Base-by-base conservation (phyloP, 2,888 invertebrate genomes). In the Polymixis lichenea region DNA sequence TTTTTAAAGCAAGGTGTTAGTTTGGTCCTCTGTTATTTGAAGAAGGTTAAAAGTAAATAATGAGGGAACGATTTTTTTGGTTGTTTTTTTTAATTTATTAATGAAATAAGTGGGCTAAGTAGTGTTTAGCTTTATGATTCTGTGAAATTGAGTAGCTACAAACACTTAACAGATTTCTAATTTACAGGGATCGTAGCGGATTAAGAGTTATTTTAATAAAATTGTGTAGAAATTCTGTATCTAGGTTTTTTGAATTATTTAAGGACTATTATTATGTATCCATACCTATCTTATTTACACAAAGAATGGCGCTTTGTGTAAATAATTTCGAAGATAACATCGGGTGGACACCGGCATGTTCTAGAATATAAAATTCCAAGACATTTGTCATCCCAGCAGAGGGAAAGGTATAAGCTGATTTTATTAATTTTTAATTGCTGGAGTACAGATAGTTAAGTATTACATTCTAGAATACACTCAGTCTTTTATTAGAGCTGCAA, bases 1-100 rank as follows among this genome's bases (percentile, higher is more conserved):
- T 93, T 92, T n/a, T 92, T 62, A n/a, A 67, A 55, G 43, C 65
- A 76, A 78, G 70, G 85, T 84, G 83, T 86, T 78, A 49, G 56
- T 78, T 71, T 51, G 55, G 32, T 62, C 32, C 58, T 69, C 66
- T 72, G 60, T 70, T 81, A 70, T 85, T 84, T 81, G 55, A 72
- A 25, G 19, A 66, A 67, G 68, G 28, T 22, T 74, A 62, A 56
- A 80, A 72, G 71, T 77, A 75, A 86, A 75, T 84, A 72, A 75
- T 75, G 56, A 70, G 55, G 5, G 65, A 38, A 51, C 1, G 11
- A 7, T 2, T 5, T 69, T 67, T 68, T 72, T 68, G 6, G 68
- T 70, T 60, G n/a, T 67, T 66, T 73, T 71, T n/a, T 43, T 55
- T 13, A 73, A 67, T 55, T 13, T 25, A 53, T 64, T 49, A 74